These are phyloP conservation scores for Eptesicus fuscus DNA, from an alignment of 2,113 vertebrate species.

Conservation along the genomic window DNA sequence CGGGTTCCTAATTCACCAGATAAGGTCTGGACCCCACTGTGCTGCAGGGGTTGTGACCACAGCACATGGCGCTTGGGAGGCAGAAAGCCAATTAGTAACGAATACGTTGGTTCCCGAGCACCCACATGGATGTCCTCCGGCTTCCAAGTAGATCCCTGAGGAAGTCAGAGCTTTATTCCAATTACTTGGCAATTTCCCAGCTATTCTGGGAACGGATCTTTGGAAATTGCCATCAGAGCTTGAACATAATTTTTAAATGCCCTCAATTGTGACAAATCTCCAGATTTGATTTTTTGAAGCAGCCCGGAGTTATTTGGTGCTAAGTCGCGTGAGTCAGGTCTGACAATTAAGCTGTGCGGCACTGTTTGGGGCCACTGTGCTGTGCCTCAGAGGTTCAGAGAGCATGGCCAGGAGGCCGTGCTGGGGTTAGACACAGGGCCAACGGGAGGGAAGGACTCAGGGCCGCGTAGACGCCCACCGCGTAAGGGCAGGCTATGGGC, in stretches of 20 bases:
- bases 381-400: not conserved
- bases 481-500: not conserved
- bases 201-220: slow-evolving; percentile 13
- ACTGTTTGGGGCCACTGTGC: not conserved
- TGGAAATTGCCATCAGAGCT: slow-evolving; percentile 34
- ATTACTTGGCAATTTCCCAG: slow-evolving; percentile 24
- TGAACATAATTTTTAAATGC: slow-evolving; percentile 45
- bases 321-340: not conserved
- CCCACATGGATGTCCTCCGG: not conserved
- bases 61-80: not conserved
- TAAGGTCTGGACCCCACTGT: not conserved
- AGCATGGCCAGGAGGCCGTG: not conserved
- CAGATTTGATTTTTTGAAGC: slow-evolving; percentile 54
- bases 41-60: not conserved
- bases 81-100: not conserved
- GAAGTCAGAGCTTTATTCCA: slow-evolving; percentile 33
- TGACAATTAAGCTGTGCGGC: not conserved
- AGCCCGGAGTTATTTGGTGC: slow-evolving; percentile 34
- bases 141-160: not conserved
- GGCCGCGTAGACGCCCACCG: not conserved
- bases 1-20: slow-evolving; percentile 2
- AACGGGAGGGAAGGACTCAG: rapidly evolving
- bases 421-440: not conserved
- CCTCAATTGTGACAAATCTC: slow-evolving; percentile 60
- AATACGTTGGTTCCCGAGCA: not conserved